A percentile compares a stretch with the other conserved stretches of the same genome.
These are phyloP conservation scores for Spodoptera littoralis DNA, from an alignment of 2,888 invertebrate genomes.

Conservation along the genomic window DNA sequence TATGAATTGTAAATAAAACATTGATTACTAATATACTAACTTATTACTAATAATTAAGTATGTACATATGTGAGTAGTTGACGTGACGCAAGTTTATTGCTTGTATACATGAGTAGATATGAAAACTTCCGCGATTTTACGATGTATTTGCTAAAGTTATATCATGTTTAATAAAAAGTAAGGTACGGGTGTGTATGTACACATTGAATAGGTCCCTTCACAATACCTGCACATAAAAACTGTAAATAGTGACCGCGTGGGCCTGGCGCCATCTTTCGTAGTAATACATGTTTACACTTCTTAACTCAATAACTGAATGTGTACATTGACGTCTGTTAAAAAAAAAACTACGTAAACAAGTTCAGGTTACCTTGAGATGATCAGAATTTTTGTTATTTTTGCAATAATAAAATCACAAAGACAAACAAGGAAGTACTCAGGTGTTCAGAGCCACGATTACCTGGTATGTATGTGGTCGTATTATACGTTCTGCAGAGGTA, in stretches of 20 bases:
- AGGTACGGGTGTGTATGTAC: slow-evolving; percentile 1
- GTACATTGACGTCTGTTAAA: slow-evolving; percentile 43
- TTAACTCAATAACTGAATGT: slow-evolving; percentile 22
- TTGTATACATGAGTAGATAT: slow-evolving; percentile 25
- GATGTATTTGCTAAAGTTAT: slow-evolving; percentile 36
- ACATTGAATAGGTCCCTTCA: not conserved
- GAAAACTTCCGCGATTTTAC: slow-evolving; percentile 43
- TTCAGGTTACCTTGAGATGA: slow-evolving; percentile 80
- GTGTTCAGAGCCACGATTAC: slow-evolving; percentile 70
- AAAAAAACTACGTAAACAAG: slow-evolving; percentile 83
- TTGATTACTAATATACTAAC: slow-evolving; percentile 20
- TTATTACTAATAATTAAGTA: slow-evolving; percentile 15
- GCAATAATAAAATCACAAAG: slow-evolving; percentile 80
- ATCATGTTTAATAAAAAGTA: slow-evolving; percentile 17
- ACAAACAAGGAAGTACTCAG: slow-evolving; percentile 83
- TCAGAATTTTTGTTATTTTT: slow-evolving; percentile 81
- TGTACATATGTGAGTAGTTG: slow-evolving; percentile 24
- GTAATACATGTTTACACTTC: slow-evolving; percentile 21
- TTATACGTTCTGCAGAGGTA: slow-evolving; percentile 61
- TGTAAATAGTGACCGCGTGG: slow-evolving; percentile 10
- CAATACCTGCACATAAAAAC: slow-evolving; percentile 9
- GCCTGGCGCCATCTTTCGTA: slow-evolving; percentile 9
- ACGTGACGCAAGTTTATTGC: slow-evolving; percentile 33
- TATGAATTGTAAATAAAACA: slow-evolving; percentile 30
- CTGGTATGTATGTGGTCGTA: no score